Evolutionary conservation across 2,797 vertebrate species (phyloP), one percentile per base, ranked within the genome.

Genomic region (Pagetopsis macropterus): DNA sequence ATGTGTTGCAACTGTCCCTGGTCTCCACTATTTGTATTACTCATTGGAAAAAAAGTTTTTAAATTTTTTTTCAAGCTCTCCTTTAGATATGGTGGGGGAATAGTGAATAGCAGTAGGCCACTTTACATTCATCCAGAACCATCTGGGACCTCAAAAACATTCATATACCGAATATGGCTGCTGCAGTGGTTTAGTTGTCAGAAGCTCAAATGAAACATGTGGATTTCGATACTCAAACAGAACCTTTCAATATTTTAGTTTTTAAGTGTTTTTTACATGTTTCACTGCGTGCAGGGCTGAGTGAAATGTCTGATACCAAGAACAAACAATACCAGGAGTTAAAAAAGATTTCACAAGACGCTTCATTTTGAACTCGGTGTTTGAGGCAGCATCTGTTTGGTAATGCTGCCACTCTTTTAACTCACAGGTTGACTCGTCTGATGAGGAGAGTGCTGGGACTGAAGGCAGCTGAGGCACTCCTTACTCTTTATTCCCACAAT

Each of bases 321-420:
- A 75, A 57, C 21, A 5, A 48, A 61, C 23, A 78, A 64, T 56
- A 27, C 37, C 44, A 41, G 33, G 61, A 84, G 75, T 70, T 66
- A 5, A 79, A 79, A 85, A 79, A 71, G 48, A 76, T 55, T 56
- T 73, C 64, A 73, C 40, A 73, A 71, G 82, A 69, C 48, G 62
- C 31, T 56, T 52, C 13, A 49, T 76, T 71, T 77, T 61, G 16
- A 83, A 81, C 63, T 55, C 43, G 9, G 40, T 31, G 44, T 72
- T 82, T 12, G 5, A 37, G 49, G 45, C 62, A n/a, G 61, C 33
- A 37, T 37, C 33, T 68, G 62, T 49, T 81, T 54, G 44, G 56
- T 16, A 9, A 65, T 41, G 60, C 55, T 55, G 70, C 62, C 43
- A 2, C 64, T 69, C 70, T 37, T 74, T 44, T 76, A 27, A 56